Base-by-base conservation (phyloP, 2,797 vertebrate genomes). In the Mionectes olivaceus region DNA sequence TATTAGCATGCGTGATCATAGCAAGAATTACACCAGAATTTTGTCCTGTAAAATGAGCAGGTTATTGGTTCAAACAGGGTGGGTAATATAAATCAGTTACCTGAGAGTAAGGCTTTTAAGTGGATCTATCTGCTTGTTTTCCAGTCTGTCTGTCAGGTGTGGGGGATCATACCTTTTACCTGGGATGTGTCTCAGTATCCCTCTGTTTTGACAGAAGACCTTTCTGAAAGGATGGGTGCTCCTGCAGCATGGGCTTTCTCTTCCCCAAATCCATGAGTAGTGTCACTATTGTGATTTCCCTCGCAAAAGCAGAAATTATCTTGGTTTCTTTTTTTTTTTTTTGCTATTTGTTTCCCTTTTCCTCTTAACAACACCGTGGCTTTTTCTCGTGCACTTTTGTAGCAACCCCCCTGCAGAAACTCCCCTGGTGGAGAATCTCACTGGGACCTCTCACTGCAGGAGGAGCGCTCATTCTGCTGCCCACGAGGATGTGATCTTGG, bases 321-420 rank as follows among this genome's bases (percentile, higher is more conserved):
- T 21, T 24, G 32, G 19, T 39, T 39, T 39, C 12, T 39, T 39
- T 39, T 39, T 8, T 5, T 33, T 53, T 49, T 70, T 27, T 50
- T 49, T 32, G 4, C 3, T 41, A 0, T 41, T 64, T 70, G 0
- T 10, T 64, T 30, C 19, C 27, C 24, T 43, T 74, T 74, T 23
- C 7, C 21, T 19, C 9, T 41, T 33, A 32, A 21, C 0, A 3
- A 21, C 14, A 10, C 14, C 2, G 6, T 18, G 37, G 2, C 5
- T 59, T 47, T 70, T 74, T 17, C 64, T 55, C 24, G 24, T n/a
- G 13, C 5, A 2, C 19, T 14, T 25, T 16, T 30, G 21, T 21
- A 69, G 1, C 35, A 9, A 7, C 35, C 35, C 11, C 4, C 5
- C 5, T 35, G 47, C 25, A 55, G 13, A 77, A 85, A 15, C 11